phyloP scores from a whole-genome alignment of 2,888 invertebrate species.

The Osedax frankpressi region DNA sequence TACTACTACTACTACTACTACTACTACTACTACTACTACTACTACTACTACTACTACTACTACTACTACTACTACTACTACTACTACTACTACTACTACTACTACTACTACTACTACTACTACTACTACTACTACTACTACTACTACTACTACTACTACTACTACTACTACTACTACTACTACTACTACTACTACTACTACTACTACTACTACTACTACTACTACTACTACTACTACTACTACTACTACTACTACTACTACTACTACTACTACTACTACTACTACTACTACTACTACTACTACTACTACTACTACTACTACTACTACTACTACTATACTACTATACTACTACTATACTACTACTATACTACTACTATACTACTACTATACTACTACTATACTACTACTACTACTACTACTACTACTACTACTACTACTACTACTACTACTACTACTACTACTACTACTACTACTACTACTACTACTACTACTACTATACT shows the following conservation, averaged over 20 bases:
- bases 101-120: slow-evolving; percentile 20
- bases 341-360: slow-evolving; percentile 14
- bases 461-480: slow-evolving; percentile 21
- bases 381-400: slow-evolving; percentile 11
- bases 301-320: slow-evolving; percentile 15
- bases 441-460: slow-evolving; percentile 21
- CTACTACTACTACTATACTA: slow-evolving; percentile 18
- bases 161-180: slow-evolving; percentile 20
- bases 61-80: slow-evolving; percentile 20
- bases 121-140: slow-evolving; percentile 19
- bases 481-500: slow-evolving; percentile 15
- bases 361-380: slow-evolving; percentile 13
- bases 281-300: slow-evolving; percentile 19
- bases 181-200: slow-evolving; percentile 18
- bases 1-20: slow-evolving; percentile 12
- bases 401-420: slow-evolving; percentile 21
- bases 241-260: slow-evolving; percentile 20
- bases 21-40: slow-evolving; percentile 19
- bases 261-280: slow-evolving; percentile 17
- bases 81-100: slow-evolving; percentile 20
- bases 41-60: slow-evolving; percentile 20
- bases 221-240: slow-evolving; percentile 19
- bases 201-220: slow-evolving; percentile 19
- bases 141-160: slow-evolving; percentile 19
- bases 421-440: slow-evolving; percentile 20